phyloP scores from a whole-genome alignment of 2,888 invertebrate species.

The Glomeris marginata region DNA sequence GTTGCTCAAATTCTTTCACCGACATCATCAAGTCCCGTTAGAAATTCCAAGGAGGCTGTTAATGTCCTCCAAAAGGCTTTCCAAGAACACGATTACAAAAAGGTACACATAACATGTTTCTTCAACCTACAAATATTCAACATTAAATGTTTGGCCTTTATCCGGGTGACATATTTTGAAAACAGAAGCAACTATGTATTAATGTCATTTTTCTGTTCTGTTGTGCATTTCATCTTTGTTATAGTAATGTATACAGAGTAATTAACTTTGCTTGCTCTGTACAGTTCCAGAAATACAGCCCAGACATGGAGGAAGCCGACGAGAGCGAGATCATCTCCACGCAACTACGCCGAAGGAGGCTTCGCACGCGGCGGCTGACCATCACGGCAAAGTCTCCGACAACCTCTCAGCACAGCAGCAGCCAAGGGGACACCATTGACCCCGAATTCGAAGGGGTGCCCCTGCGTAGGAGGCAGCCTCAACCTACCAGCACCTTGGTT shows the following conservation, averaged over 20 bases:
- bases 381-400: slow-evolving; percentile 18
- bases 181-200: too few species aligned
- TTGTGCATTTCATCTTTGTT: too few species aligned
- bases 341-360: slow-evolving; percentile 21
- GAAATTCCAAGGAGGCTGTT: slow-evolving; percentile 11
- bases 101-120: too few species aligned
- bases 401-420: slow-evolving; percentile 13
- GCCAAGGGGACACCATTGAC: slow-evolving; percentile 3
- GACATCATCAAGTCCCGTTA: not conserved
- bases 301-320: slow-evolving; percentile 22
- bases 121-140: too few species aligned
- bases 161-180: too few species aligned
- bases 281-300: slow-evolving; percentile 21
- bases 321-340: slow-evolving; percentile 20
- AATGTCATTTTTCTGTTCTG: too few species aligned
- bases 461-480: slow-evolving; percentile 5
- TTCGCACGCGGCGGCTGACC: slow-evolving; percentile 21
- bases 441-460: slow-evolving; percentile 9
- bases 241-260: too few species aligned
- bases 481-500: too few species aligned
- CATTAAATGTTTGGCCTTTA: too few species aligned
- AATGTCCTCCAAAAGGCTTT: slow-evolving; percentile 19
- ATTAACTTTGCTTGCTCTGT: too few species aligned
- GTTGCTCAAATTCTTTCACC: too few species aligned
- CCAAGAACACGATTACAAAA: slow-evolving; percentile 21